These are phyloP conservation scores for Calidris pugnax DNA, from an alignment of 2,113 vertebrate species.

Conservation along the genomic window DNA sequence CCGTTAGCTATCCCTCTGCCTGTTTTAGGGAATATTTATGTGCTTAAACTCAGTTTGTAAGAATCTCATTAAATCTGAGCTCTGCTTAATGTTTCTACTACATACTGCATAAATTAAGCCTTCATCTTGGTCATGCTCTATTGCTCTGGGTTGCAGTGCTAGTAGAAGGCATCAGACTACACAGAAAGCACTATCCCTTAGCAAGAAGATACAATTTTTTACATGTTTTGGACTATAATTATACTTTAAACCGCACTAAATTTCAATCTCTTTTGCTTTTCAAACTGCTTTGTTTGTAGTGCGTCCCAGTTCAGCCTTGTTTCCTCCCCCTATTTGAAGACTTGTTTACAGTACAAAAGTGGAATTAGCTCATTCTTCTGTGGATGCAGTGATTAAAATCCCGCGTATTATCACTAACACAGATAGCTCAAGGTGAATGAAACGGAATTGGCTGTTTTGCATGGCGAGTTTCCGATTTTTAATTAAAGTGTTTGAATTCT, in stretches of 20 bases:
- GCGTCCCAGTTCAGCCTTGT: background rate
- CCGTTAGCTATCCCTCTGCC: background rate
- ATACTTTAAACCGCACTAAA: background rate
- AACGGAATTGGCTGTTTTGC: background rate
- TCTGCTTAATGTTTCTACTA: background rate
- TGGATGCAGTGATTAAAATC: background rate
- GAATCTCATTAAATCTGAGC: background rate
- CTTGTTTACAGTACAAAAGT: background rate
- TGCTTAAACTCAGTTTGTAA: background rate
- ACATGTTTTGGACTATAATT: background rate
- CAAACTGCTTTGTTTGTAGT: background rate
- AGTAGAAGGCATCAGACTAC: background rate
- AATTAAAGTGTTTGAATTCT: background rate
- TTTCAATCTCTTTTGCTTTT: background rate
- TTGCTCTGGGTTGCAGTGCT: background rate
- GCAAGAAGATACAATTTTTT: background rate
- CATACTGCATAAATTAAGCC: background rate
- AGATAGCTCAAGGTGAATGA: background rate
- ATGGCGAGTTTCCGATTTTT: background rate
- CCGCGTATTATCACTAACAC: background rate
- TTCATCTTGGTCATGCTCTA: background rate
- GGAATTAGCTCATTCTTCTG: background rate
- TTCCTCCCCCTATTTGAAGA: background rate
- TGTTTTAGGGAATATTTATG: background rate
- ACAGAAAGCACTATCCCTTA: background rate